A percentile compares a stretch with the other conserved stretches of the same genome.
phyloP scores from a whole-genome alignment of 1,140 invertebrate genomes.

The Fragariocoptes setiger region DNA sequence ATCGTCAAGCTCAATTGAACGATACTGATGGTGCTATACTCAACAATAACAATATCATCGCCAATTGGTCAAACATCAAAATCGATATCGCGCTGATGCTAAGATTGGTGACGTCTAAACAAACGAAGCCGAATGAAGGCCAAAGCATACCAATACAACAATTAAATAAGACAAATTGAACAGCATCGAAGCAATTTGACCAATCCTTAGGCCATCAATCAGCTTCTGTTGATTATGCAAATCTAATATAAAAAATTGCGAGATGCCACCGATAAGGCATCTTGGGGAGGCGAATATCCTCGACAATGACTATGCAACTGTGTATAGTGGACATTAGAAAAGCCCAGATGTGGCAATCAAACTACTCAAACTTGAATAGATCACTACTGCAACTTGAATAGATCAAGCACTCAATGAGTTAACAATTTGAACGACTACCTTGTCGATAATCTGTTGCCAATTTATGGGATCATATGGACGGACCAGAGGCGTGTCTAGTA shows the following conservation, averaged over 20 bases:
- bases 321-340: conserved; percentile 65
- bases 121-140: too few relatives aligned
- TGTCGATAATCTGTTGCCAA: conserved; percentile 67
- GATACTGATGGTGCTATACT: neutral
- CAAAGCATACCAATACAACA: too few relatives aligned
- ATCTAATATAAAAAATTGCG: conserved; percentile 36
- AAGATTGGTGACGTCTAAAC: neutral
- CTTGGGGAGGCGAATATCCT: conserved; percentile 38
- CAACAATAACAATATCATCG: neutral
- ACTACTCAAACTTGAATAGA: conserved; percentile 25
- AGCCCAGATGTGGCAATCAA: conserved; percentile 65
- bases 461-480: conserved; percentile 51
- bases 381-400: too few relatives aligned
- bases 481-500: conserved; percentile 43
- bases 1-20: neutral
- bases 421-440: conserved; percentile 29
- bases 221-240: neutral
- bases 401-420: conserved; percentile 39
- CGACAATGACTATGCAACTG: conserved; percentile 56
- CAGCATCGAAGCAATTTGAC: neutral
- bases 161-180: neutral
- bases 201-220: neutral
- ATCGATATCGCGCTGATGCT: neutral
- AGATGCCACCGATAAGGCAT: conserved; percentile 35
- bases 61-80: neutral